Evolutionary conservation across 1,140 invertebrate species (phyloP), one percentile per base, ranked within the genome.

Genomic region (Oreohelix idahoensis): DNA sequence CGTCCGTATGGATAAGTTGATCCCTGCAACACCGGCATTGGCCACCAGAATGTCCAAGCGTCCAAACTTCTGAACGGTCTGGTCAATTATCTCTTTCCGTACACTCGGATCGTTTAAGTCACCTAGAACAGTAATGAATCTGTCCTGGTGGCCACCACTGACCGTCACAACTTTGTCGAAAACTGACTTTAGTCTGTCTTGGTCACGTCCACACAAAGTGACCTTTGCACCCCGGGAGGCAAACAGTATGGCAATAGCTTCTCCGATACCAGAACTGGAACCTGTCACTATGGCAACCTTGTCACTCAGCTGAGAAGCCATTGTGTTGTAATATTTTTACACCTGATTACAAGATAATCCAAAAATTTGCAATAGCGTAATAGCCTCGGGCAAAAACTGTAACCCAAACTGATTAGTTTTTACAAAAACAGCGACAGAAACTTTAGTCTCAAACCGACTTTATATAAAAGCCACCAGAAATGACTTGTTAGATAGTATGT

Each of bases 181-280:
- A 10, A 23, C 53, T 58, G 53, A 58, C 53, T 20, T 10, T 20
- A 58, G 23, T n/a, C 53, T 58, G 23, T 23, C 53, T 58, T 58
- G 53, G 26, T 58, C 53, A 58, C 53, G 53, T n/a, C 53, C 53
- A 20, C 53, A 58, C 53, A 58, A 20, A 58, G 53, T 58, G 26
- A 20, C 53, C 20, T 58, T 58, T 20, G 17, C 26, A 20, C 53
- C 26, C 20, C 20, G 10, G 53, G 26, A 58, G 5, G 53, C 53
- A n/a, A 58, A 58, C 53, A 58, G 53, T 23, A 58, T 20, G 26
- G 53, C 53, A 23, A 58, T 58, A 58, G 53, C 53, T 58, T 58
- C 53, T 4, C 53, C 53, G 17, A 79, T 79, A n/a, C 78, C 78
- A 39, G 78, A 79, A 70, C 78, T 79, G 2, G 78, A 26, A 26